Evolutionary conservation across 2,888 invertebrate genomes (phyloP).

Genomic region (Rutpela maculata): DNA sequence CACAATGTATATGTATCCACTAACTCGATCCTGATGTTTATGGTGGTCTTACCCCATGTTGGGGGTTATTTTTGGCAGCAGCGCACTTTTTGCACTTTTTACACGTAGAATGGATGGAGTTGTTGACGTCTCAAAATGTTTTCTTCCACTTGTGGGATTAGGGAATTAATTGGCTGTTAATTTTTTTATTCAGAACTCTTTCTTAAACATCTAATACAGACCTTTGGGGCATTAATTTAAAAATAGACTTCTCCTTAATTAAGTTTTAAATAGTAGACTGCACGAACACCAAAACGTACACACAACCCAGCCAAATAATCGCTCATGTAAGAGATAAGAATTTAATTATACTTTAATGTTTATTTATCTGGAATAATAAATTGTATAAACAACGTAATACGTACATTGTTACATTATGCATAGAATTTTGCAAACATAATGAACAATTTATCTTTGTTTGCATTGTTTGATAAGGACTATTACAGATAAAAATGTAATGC

Average conservation of each 20-base stretch:
- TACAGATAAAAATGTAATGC: conserved; percentile 18
- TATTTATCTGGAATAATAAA: conserved; percentile 7
- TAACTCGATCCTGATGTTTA: too few relatives aligned
- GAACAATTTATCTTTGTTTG: conserved; percentile 12
- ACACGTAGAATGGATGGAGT: too few relatives aligned
- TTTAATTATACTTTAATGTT: conserved; percentile 4
- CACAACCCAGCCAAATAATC: neutral
- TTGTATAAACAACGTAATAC: neutral
- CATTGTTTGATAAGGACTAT: conserved; percentile 7
- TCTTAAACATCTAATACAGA: too few relatives aligned
- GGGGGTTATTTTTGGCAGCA: too few relatives aligned
- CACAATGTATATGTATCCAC: too few relatives aligned
- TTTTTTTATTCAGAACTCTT: too few relatives aligned
- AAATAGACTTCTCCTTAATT: neutral
- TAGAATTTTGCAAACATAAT: conserved; percentile 24
- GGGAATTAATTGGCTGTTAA: too few relatives aligned
- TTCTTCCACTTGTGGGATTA: too few relatives aligned
- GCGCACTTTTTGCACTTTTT: too few relatives aligned
- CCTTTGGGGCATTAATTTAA: neutral
- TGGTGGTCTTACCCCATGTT: too few relatives aligned
- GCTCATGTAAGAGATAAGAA: conserved; percentile 1
- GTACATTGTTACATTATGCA: conserved; percentile 3
- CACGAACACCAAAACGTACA: neutral
- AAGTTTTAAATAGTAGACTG: neutral
- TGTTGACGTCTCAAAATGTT: too few relatives aligned